phyloP scores from a whole-genome alignment of 2,113 vertebrate genomes.

The Passer montanus region DNA sequence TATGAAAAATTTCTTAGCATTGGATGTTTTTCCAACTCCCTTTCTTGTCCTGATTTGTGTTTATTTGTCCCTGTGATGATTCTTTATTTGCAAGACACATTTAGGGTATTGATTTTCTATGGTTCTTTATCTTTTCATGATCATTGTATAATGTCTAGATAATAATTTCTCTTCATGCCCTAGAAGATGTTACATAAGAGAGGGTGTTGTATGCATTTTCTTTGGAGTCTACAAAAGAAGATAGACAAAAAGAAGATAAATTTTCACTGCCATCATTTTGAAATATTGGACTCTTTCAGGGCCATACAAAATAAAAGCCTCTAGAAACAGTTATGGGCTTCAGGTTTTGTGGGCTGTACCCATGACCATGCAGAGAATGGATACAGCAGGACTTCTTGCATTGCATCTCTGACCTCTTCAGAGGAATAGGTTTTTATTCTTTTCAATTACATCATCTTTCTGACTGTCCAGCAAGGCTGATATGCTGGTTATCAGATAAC shows the following conservation, averaged over 20 bases:
- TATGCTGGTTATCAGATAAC: neutral
- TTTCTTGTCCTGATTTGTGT: neutral
- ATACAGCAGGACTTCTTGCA: neutral
- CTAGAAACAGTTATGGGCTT: neutral
- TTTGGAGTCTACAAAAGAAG: neutral
- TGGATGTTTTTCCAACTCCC: neutral
- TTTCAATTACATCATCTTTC: neutral
- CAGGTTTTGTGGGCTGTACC: rapidly evolving
- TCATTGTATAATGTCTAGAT: neutral
- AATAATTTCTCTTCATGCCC: neutral
- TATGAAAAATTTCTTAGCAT: neutral
- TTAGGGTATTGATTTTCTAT: neutral
- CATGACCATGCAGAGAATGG: neutral
- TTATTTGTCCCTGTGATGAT: neutral
- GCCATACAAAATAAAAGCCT: neutral
- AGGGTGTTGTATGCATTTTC: neutral
- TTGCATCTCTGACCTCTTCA: neutral
- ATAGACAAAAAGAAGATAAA: neutral
- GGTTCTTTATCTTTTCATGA: neutral
- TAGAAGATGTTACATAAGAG: neutral
- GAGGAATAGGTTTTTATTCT: neutral
- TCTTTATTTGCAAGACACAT: neutral
- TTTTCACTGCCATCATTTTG: neutral
- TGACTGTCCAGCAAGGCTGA: neutral
- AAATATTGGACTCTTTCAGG: neutral